Percentiles rank a stretch among this genome's conserved stretches.
phyloP scores from a whole-genome alignment of 2,888 invertebrate species.

The Lycophotia porphyrea region DNA sequence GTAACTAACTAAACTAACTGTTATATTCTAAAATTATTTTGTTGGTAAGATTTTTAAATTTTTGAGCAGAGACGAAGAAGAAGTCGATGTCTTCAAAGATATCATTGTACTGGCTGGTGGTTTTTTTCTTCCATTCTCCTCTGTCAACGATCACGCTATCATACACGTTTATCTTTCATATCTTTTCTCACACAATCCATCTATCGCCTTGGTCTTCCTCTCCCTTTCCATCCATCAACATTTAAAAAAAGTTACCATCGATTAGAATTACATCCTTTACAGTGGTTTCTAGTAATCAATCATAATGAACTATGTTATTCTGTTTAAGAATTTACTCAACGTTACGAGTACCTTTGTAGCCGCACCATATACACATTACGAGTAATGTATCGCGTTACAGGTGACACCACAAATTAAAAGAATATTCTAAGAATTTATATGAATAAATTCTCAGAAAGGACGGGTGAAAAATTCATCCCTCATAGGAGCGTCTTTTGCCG shows the following conservation, averaged over 20 bases:
- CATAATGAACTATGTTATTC: not conserved
- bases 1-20: too few species aligned
- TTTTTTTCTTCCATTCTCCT: too few species aligned
- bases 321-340: not conserved
- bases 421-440: conserved; percentile 67
- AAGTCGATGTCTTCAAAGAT: too few species aligned
- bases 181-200: too few species aligned
- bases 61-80: too few species aligned
- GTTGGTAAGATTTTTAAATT: too few species aligned
- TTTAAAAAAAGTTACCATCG: not conserved
- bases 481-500: conserved; percentile 46
- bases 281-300: not conserved
- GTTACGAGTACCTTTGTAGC: not conserved
- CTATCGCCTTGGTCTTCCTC: too few species aligned
- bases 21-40: too few species aligned
- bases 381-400: not conserved
- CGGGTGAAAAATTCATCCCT: conserved; percentile 69
- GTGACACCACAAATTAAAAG: conserved; percentile 11
- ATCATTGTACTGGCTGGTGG: too few species aligned
- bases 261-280: not conserved
- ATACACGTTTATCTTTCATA: too few species aligned
- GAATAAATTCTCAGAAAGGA: conserved; percentile 67
- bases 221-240: too few species aligned
- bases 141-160: too few species aligned
- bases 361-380: not conserved